These are phyloP conservation scores for Pyrgus malvae DNA, from an alignment of 2,888 invertebrate species.

Conservation along the genomic window DNA sequence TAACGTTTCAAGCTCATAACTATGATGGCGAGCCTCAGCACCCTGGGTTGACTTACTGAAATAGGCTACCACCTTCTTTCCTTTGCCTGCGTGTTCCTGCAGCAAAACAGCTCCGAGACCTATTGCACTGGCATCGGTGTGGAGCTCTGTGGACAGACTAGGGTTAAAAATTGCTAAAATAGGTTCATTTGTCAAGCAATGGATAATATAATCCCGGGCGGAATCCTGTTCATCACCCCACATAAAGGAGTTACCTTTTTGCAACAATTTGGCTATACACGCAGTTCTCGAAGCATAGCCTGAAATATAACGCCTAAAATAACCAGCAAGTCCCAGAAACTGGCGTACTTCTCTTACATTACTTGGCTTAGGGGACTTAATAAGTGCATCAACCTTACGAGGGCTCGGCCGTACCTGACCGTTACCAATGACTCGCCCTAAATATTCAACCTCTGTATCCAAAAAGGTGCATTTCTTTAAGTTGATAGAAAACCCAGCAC, in stretches of 20 bases:
- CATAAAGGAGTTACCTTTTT: neutral
- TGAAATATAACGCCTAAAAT: neutral
- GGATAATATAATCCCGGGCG: neutral
- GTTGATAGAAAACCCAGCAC: constrained; percentile 38
- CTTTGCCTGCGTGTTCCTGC: neutral
- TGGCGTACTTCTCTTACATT: neutral
- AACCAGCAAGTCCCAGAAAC: neutral
- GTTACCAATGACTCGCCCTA: constrained; percentile 24
- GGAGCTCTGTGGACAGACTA: no score
- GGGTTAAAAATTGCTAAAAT: no score
- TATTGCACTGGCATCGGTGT: neutral
- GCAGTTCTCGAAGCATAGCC: neutral
- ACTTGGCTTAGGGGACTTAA: neutral
- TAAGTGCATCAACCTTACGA: neutral
- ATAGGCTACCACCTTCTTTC: neutral
- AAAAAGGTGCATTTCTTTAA: constrained; percentile 33
- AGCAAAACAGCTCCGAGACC: neutral
- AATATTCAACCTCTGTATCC: constrained; percentile 32
- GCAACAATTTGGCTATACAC: neutral
- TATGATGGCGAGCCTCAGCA: neutral
- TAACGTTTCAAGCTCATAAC: neutral
- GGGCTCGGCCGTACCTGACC: neutral
- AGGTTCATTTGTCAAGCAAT: neutral
- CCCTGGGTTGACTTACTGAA: neutral
- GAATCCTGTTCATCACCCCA: neutral